These are phyloP conservation scores for Tridacna crocea DNA, from an alignment of 2,888 invertebrate genomes.

Conservation along the genomic window DNA sequence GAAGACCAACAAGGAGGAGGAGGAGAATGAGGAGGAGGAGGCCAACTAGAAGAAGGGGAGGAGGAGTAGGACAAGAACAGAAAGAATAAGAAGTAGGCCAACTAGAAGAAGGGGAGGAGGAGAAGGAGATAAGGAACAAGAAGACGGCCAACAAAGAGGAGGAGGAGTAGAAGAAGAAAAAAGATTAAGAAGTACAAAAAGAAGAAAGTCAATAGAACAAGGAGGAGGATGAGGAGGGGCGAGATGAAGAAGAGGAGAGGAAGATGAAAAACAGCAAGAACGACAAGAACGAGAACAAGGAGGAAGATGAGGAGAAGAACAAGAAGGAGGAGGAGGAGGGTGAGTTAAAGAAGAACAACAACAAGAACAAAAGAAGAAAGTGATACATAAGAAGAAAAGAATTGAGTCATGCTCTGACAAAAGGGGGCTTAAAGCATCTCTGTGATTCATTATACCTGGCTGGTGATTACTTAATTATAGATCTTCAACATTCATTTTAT, in stretches of 20 bases:
- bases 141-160: not conserved
- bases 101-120: no score
- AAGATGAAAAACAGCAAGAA: not conserved
- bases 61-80: not conserved
- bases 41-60: not conserved
- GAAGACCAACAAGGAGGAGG: not conserved
- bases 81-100: no score
- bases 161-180: not conserved
- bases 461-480: no score
- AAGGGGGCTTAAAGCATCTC: no score
- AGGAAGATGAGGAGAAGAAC: not conserved
- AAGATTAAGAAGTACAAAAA: not conserved
- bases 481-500: no score
- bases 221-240: not conserved
- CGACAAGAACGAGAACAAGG: not conserved
- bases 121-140: not conserved
- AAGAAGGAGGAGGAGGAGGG: not conserved
- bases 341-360: not conserved
- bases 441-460: no score
- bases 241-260: not conserved
- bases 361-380: no score
- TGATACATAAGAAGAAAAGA: no score
- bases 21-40: not conserved
- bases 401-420: no score
- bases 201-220: not conserved